Conservation (phyloP, 2,113 vertebrate genomes). For the Centropristis striata region DNA sequence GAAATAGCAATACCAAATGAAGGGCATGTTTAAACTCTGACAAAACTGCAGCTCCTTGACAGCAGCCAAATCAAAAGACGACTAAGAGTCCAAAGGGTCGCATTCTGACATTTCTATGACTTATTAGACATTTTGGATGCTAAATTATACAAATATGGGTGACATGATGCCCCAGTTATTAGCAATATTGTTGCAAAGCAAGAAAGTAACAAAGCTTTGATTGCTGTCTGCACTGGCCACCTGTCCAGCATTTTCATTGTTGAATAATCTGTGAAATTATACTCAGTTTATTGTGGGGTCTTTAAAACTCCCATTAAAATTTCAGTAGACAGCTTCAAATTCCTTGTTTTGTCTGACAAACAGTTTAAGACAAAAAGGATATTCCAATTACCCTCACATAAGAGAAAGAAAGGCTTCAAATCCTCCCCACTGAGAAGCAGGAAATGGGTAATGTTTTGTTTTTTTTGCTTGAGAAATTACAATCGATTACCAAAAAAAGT, state of each 20-base stretch:
- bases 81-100: neutral
- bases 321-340: neutral
- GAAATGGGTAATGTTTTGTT: neutral
- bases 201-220: constrained; percentile 7
- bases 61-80: neutral
- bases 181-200: neutral
- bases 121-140: constrained; percentile 5
- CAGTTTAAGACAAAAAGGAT: neutral
- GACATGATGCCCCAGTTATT: neutral
- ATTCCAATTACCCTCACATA: neutral
- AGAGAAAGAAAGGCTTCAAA: neutral
- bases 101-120: constrained; percentile 12
- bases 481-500: neutral
- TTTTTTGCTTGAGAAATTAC: neutral
- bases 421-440: neutral
- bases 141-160: neutral
- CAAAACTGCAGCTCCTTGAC: constrained; percentile 3
- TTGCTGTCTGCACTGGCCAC: neutral
- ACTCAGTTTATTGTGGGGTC: neutral
- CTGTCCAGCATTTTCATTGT: neutral
- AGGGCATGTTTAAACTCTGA: constrained; percentile 31
- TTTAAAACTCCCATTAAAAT: too few species aligned
- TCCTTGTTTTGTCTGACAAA: neutral
- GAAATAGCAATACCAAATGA: constrained; percentile 54
- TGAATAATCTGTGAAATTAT: neutral